phyloP scores from a whole-genome alignment of 2,888 invertebrate species.

The Bimastos eiseni region DNA sequence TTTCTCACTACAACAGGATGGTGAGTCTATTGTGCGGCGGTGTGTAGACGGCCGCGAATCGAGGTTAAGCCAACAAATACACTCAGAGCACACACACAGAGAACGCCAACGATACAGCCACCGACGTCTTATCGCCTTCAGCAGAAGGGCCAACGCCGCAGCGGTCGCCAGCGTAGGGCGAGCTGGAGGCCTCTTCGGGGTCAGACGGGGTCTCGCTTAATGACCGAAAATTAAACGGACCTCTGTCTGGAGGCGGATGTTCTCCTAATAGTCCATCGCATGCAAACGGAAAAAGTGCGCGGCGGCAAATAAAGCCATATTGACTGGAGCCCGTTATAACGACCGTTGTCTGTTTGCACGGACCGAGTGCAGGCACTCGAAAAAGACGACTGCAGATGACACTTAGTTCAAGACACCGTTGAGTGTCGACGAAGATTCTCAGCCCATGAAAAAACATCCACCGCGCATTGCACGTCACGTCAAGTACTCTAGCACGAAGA shows the following conservation, averaged over 20 bases:
- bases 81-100: not conserved
- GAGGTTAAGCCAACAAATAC: slow-evolving; percentile 6
- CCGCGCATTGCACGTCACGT: not conserved
- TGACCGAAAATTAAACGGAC: not conserved
- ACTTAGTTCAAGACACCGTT: not conserved
- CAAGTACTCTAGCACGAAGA: not conserved
- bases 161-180: not conserved
- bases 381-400: not conserved
- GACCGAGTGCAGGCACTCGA: slow-evolving; percentile 6
- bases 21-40: not conserved
- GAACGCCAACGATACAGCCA: not conserved
- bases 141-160: not conserved
- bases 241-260: slow-evolving; percentile 10
- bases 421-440: not conserved
- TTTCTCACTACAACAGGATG: not conserved
- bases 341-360: not conserved
- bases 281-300: not conserved
- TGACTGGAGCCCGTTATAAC: not conserved
- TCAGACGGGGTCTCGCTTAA: not conserved
- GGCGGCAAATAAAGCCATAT: not conserved
- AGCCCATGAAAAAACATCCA: not conserved
- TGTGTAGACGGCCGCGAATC: not conserved
- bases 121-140: not conserved
- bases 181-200: not conserved
- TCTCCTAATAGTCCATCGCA: not conserved